Base-by-base conservation (phyloP, 92 coral and sea anemone genomes). In the Plumapathes pennacea region DNA sequence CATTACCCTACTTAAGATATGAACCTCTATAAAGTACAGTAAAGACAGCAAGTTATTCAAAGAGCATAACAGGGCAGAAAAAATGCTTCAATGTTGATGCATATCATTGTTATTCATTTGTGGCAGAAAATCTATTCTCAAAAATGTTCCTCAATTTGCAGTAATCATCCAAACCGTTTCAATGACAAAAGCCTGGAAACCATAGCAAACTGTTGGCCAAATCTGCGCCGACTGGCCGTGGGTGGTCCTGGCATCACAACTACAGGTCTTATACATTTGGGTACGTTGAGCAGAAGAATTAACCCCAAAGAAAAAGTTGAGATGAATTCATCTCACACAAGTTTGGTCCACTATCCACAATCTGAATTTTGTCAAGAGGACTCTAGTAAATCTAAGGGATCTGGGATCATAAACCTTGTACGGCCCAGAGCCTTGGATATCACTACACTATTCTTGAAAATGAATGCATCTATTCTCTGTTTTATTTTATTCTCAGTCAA, bases 111-210 rank as follows among this genome's bases (percentile, higher is more conserved):
- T n/a, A n/a, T n/a, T n/a, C n/a, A n/a, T n/a, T n/a, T n/a, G n/a
- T n/a, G n/a, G n/a, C n/a, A n/a, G n/a, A n/a, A n/a, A n/a, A n/a
- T n/a, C n/a, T n/a, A n/a, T n/a, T n/a, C 15, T 7, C 38, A n/a
- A 4, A 3, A 21, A 28, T 15, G 15, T 33, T 30, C 46, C 3
- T 23, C 50, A 40, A 15, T 38, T 13, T 28, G 42, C 23, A 87
- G 95, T 62, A 76, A 77, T 33, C 95, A 67, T 13, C 80, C 89
- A 4, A 74, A 66, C 30, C 64, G 95, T 29, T 87, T 87, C 34
- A 87, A 87, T 58, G 89, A 87, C 89, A 82, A 80, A 71, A 87
- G 95, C 57, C 74, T 86, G 65, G 89, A 87, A 50, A 82, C 85
- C 32, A 87, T 87, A 38, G 74, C 89, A 26, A 87, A 82, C 83